Evolutionary conservation across 1,140 invertebrate species (phyloP).

Genomic region (Subanguina moxae): DNA sequence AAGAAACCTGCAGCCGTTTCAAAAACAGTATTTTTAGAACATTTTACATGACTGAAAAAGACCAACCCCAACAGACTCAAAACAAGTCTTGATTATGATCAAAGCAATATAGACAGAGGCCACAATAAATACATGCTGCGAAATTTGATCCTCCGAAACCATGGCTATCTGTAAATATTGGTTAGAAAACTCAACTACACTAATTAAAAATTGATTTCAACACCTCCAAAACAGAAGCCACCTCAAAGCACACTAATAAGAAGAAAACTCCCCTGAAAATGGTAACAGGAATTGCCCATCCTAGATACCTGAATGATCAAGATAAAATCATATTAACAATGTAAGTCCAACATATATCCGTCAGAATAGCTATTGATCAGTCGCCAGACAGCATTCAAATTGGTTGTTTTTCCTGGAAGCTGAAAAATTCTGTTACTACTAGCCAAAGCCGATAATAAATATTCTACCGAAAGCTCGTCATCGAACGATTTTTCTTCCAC

Average conservation of each 20-base stretch:
- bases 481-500: slow-evolving; percentile 42
- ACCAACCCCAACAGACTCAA: slow-evolving; percentile 48
- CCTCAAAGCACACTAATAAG: slow-evolving; percentile 49
- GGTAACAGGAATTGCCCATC: slow-evolving; percentile 41
- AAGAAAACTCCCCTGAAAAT: slow-evolving; percentile 50
- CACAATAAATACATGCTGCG: slow-evolving; percentile 43
- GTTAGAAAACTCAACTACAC: neutral
- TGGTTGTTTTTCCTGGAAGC: slow-evolving; percentile 43
- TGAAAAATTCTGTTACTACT: slow-evolving; percentile 16
- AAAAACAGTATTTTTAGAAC: neutral
- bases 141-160: slow-evolving; percentile 34
- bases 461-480: slow-evolving; percentile 26
- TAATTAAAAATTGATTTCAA: neutral
- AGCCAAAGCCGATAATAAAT: slow-evolving; percentile 11
- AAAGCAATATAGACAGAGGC: slow-evolving; percentile 46
- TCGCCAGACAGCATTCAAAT: slow-evolving; percentile 35
- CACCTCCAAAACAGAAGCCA: slow-evolving; percentile 44
- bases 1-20: no score
- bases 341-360: slow-evolving; percentile 23
- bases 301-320: slow-evolving; percentile 14
- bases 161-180: slow-evolving; percentile 36
- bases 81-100: slow-evolving; percentile 52
- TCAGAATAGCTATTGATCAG: slow-evolving; percentile 41
- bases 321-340: no score
- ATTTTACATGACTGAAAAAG: neutral